These are phyloP conservation scores for Nasonia oneida DNA, from an alignment of 2,888 invertebrate genomes.

Conservation along the genomic window DNA sequence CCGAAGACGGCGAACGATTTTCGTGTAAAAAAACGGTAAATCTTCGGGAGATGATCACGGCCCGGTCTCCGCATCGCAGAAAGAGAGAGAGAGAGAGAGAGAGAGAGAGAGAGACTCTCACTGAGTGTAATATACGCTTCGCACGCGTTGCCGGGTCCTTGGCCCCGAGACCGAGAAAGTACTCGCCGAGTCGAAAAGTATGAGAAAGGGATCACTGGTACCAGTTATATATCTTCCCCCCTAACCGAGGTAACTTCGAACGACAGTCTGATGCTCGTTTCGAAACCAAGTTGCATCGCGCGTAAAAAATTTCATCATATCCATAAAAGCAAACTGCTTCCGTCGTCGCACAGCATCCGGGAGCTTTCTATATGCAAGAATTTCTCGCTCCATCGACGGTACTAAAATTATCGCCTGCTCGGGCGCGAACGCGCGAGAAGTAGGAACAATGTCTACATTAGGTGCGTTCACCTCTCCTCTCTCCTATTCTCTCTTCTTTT, in stretches of 20 bases:
- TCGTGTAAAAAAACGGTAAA: constrained; percentile 52
- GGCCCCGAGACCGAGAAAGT: constrained; percentile 46
- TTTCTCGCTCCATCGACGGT: neutral
- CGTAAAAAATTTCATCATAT: no score
- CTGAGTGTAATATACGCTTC: neutral
- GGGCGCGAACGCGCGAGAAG: constrained; percentile 31
- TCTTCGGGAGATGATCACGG: neutral
- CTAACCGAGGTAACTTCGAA: no score
- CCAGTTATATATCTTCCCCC: no score
- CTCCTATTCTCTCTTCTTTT: neutral
- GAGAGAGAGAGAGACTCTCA: neutral
- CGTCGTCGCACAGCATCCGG: constrained; percentile 19
- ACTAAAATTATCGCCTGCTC: constrained; percentile 46
- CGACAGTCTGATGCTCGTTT: no score
- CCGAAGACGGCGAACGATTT: neutral
- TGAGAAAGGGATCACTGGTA: no score
- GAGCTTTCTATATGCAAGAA: constrained; percentile 12
- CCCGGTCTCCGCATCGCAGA: neutral
- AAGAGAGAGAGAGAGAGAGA: neutral
- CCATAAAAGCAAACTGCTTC: no score
- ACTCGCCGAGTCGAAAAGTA: constrained; percentile 33
- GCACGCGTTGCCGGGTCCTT: constrained; percentile 21
- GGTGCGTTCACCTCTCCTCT: constrained; percentile 48
- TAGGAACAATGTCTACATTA: constrained; percentile 55
- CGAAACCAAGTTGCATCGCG: no score